These are phyloP conservation scores for Garra rufa DNA, from an alignment of 2,113 vertebrate species.

Conservation along the genomic window DNA sequence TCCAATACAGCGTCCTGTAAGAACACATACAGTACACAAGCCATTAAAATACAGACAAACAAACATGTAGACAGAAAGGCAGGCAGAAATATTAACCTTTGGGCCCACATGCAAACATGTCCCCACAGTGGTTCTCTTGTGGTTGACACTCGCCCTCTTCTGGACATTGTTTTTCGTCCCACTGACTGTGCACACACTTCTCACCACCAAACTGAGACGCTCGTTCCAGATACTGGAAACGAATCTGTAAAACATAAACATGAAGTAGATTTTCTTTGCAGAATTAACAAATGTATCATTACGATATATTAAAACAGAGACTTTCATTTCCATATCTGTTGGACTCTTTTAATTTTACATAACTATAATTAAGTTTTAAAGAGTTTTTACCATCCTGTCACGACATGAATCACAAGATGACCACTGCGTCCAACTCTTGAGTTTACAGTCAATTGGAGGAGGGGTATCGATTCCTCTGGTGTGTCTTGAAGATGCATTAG, in stretches of 20 bases:
- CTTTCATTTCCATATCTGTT: background rate
- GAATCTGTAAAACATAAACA: conserved; percentile 70
- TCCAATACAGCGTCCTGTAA: conserved; percentile 87
- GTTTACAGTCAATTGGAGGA: conserved; percentile 77
- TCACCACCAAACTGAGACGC: conserved; percentile 78
- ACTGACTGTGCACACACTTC: conserved; percentile 75
- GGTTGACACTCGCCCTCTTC: conserved; percentile 66
- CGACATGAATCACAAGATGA: conserved; percentile 86
- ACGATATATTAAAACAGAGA: background rate
- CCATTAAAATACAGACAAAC: background rate
- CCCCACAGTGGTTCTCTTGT: conserved; percentile 74
- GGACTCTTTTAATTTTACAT: background rate
- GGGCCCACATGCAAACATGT: conserved; percentile 82
- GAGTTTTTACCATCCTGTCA: conserved; percentile 79
- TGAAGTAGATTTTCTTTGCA: background rate
- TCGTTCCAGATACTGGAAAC: conserved; percentile 77
- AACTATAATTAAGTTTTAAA: background rate
- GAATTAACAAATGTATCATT: background rate
- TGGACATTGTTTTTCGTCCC: conserved; percentile 78
- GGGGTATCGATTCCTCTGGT: conserved; percentile 62
- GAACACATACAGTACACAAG: background rate
- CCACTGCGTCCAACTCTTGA: conserved; percentile 87
- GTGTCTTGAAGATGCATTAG: conserved; percentile 47
- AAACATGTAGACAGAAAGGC: background rate
- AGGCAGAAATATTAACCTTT: conserved; percentile 74